phyloP scores from a whole-genome alignment of 2,888 invertebrate genomes.

The Cosmia pyralina region DNA sequence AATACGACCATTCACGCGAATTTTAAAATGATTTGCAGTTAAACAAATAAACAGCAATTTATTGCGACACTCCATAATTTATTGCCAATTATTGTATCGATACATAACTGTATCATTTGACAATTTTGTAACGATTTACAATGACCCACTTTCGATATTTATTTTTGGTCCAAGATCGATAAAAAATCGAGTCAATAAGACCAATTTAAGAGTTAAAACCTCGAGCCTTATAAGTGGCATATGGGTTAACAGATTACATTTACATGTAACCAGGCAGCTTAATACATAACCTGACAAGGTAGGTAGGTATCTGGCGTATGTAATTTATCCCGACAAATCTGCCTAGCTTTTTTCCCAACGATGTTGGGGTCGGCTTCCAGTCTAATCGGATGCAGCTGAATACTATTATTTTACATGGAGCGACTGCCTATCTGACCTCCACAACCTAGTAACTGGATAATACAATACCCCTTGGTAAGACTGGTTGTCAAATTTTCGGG shows the following conservation, averaged over 20 bases:
- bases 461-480: no score
- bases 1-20: slow-evolving; percentile 1
- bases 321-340: slow-evolving; percentile 19
- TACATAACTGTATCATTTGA: slow-evolving; percentile 57
- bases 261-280: slow-evolving; percentile 26
- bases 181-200: slow-evolving; percentile 26
- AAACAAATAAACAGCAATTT: slow-evolving; percentile 32
- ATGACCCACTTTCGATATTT: slow-evolving; percentile 62
- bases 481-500: no score
- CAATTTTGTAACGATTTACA: slow-evolving; percentile 57
- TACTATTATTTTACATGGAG: no score
- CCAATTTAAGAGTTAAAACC: slow-evolving; percentile 49
- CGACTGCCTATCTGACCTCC: no score
- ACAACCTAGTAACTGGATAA: no score
- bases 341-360: no score
- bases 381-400: no score
- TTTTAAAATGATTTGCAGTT: slow-evolving; percentile 15
- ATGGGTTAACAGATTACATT: slow-evolving; percentile 30
- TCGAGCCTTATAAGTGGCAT: slow-evolving; percentile 38
- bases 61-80: slow-evolving; percentile 46
- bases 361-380: no score
- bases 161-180: slow-evolving; percentile 43
- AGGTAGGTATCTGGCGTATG: no score
- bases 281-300: slow-evolving; percentile 40
- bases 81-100: slow-evolving; percentile 58